These are phyloP conservation scores for Harpegnathos saltator DNA, from an alignment of 1,140 invertebrate genomes.

Conservation along the genomic window DNA sequence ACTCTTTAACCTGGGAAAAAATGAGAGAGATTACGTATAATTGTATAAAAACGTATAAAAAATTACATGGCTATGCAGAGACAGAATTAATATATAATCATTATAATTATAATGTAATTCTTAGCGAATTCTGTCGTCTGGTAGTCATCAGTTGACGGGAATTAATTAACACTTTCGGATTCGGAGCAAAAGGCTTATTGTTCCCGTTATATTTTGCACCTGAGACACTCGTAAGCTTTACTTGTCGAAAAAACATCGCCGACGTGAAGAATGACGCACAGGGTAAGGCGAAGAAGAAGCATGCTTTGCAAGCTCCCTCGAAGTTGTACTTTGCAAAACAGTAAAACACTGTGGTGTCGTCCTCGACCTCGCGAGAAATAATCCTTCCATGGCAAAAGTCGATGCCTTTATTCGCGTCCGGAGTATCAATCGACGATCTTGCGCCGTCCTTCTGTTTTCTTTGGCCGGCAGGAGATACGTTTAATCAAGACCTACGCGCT, in stretches of 20 bases:
- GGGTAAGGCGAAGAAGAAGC: neutral
- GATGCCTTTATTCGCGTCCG: neutral
- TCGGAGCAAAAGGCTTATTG: too few relatives aligned
- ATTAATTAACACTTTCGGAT: too few relatives aligned
- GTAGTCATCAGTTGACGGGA: too few relatives aligned
- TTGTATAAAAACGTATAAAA: too few relatives aligned
- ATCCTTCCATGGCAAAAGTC: neutral
- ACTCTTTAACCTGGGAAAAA: too few relatives aligned
- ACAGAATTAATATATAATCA: too few relatives aligned
- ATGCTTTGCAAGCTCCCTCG: neutral
- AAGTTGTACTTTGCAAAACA: neutral
- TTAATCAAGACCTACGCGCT: conserved; percentile 23
- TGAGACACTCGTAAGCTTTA: neutral
- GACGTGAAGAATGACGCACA: neutral
- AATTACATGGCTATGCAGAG: too few relatives aligned
- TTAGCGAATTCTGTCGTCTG: too few relatives aligned
- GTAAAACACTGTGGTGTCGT: too few relatives aligned
- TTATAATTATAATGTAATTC: too few relatives aligned
- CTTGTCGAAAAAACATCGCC: neutral
- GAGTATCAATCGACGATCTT: neutral
- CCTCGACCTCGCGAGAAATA: neutral
- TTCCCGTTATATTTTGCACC: too few relatives aligned
- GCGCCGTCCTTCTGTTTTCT: conserved; percentile 15
- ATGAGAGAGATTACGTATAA: too few relatives aligned
- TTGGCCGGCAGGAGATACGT: neutral